Evolutionary conservation across 35 echinoderm and acorn worm species (phyloP), one percentile per base, ranked within the genome.

Genomic region (Eucidaris tribuloides): DNA sequence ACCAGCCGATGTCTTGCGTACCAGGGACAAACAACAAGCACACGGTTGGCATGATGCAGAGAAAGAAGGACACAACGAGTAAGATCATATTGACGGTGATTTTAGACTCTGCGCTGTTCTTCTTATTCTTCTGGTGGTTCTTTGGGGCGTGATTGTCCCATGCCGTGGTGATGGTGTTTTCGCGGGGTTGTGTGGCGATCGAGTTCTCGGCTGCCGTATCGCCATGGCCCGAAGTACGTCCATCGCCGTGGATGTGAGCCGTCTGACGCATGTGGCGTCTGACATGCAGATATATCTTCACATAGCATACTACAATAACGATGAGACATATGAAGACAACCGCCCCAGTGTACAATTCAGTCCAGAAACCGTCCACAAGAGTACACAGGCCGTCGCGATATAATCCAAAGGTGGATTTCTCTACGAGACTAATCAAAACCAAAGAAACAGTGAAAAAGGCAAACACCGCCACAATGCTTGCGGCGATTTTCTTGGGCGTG

Each of bases 1-100:
- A n/a, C 68, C 68, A 74, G 41, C 30, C 37, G 2, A 40, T 35
- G 37, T 74, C 68, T 44, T 74, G 68, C 68, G 29, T 22, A 41
- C 68, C 68, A 22, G 68, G 68, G 4, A 74, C 30, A 23, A 74
- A 18, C 24, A 74, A 40, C 37, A 35, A 22, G 68, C 29, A 14
- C 28, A 74, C 44, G 41, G 68, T 74, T 6, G 68, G 68, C 20
- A 36, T 7, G n/a, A 74, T 74, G 40, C 68, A 74, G 41, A 36
- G 11, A 9, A 74, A 19, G 68, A 74, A 74, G 38, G 68, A n/a
- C 19, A 74, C 38, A 18, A 74, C 68, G 18, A 74, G 14, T 0
- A 74, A 22, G 36, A 74, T 22, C 68, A 74, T 74, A 40, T 74
- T 74, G 34, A 74, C 15, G 0, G 68, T 74, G 24, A 74, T 74